Conservation (phyloP, 1,140 invertebrate species). For the Ceratitis capitata region DNA sequence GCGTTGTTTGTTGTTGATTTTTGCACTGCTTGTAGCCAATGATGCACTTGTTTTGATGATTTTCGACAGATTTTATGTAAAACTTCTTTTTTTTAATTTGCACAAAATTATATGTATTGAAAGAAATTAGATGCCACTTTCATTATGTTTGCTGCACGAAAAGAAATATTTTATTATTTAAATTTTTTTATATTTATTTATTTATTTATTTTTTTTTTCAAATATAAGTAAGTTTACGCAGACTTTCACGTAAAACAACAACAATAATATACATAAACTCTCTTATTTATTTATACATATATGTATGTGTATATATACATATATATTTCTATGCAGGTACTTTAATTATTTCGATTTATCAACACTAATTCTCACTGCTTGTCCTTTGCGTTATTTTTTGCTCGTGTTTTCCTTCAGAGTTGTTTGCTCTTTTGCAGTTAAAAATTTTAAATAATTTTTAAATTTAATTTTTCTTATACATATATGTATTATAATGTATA, state of each 20-base stretch:
- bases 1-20: neutral
- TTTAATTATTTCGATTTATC: neutral
- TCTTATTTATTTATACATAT: neutral
- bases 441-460: neutral
- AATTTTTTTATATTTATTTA: neutral
- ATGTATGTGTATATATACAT: neutral
- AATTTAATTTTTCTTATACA: no score
- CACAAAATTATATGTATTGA: neutral
- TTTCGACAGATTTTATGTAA: no score
- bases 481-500: no score
- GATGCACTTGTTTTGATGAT: neutral
- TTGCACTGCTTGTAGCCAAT: no score
- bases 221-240: neutral
- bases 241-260: neutral
- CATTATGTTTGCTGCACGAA: neutral
- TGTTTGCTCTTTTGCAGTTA: neutral
- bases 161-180: neutral
- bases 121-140: neutral
- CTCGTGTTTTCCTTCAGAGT: neutral
- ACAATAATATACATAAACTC: neutral
- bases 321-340: constrained; percentile 31
- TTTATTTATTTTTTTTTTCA: neutral
- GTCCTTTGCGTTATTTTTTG: neutral
- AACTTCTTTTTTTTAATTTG: neutral
- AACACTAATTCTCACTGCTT: constrained; percentile 4